phyloP scores from a whole-genome alignment of 2,888 invertebrate genomes.

The Leistus spinibarbis region DNA sequence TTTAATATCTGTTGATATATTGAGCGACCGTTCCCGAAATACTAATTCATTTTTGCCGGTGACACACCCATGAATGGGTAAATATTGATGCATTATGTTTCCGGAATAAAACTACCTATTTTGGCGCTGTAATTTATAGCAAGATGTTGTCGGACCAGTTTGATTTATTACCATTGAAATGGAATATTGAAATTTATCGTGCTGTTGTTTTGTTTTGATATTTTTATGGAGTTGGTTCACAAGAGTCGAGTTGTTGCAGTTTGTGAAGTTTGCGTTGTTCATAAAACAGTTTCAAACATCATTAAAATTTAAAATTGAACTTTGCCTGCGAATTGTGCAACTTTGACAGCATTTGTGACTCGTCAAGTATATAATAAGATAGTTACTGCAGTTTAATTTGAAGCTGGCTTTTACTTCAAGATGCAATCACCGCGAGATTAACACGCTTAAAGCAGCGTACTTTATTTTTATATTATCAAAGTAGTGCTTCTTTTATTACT shows the following conservation, averaged over 20 bases:
- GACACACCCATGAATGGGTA: neutral
- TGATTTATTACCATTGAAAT: neutral
- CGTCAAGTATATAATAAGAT: neutral
- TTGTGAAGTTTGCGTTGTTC: neutral
- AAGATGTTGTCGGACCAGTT: neutral
- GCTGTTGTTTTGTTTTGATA: neutral
- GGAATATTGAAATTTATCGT: neutral
- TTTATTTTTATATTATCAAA: too few species aligned
- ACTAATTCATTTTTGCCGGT: neutral
- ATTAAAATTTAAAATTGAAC: neutral
- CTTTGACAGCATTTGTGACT: neutral
- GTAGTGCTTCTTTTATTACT: too few species aligned
- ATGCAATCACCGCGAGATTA: too few species aligned
- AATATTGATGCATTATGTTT: neutral
- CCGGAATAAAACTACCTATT: neutral
- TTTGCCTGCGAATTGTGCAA: neutral
- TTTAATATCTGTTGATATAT: neutral
- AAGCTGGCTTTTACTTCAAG: neutral
- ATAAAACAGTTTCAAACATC: neutral
- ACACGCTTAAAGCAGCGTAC: too few species aligned
- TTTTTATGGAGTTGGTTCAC: neutral
- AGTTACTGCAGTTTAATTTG: neutral
- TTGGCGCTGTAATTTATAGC: neutral
- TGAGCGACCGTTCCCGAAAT: neutral
- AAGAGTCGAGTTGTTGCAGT: neutral